Base-by-base conservation (phyloP, 2,888 invertebrate genomes). In the Apomyelois bistriatella region DNA sequence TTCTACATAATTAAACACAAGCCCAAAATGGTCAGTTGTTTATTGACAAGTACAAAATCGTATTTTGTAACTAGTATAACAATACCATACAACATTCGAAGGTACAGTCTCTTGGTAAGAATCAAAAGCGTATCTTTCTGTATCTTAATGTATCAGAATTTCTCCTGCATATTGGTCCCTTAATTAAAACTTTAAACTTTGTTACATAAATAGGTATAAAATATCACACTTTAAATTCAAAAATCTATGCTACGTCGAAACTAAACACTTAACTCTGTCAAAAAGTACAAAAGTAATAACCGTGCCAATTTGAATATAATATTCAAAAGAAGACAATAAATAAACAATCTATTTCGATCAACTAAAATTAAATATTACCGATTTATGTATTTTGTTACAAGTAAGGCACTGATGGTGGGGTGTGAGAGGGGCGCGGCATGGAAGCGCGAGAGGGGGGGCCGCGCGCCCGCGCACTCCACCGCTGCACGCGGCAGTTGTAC, bases 171-270 rank as follows among this genome's bases (percentile, higher is more conserved):
- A 88, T 90, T 90, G 89, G 90, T 90, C 89, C 90, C 90, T 89
- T 89, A 87, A 81, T 87, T 86, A 84, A 86, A 88, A 85, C 85
- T 82, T 86, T 85, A 78, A 86, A 87, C 86, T 86, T 87, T 88
- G 81, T 87, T 87, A 87, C 85, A 88, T 88, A 87, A 88, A 88
- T 88, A 52, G 43, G 43, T 52, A 88, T 85, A 88, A 89, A 89
- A 90, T 90, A 90, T 90, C 90, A 90, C 90, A 89, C 90, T 87
- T 89, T 88, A 87, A 87, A 88, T 88, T 89, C 87, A 87, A 89
- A 85, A 85, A 84, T 81, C 83, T 86, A 85, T 79, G 65, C 87
- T 88, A 89, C 72, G 72, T 85, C 82, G 81, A 86, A 85, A 84
- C 84, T 85, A 85, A 85, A 81, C 78, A 81, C 77, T 85, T 85